Evolutionary conservation across 2,888 invertebrate genomes (phyloP), one percentile per base, ranked within the genome.

Genomic region (Drosophila differens): DNA sequence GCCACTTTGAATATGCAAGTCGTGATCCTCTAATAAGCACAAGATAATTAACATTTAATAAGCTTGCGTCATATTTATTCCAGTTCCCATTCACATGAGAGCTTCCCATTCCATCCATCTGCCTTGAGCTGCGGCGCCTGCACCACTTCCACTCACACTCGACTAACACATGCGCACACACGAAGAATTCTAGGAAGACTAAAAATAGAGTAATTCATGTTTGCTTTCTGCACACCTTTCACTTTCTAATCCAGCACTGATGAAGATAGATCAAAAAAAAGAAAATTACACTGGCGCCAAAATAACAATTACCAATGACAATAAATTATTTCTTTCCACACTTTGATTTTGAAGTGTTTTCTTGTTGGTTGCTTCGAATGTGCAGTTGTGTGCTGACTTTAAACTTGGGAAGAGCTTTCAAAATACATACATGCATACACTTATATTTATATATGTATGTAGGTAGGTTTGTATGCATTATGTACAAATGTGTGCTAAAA

Each of bases 201-300:
- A 49, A 16, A 64, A 61, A 58, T 75, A 28, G 28, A 60, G 53
- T 49, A 39, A 70, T 39, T 63, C 44, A 33, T 71, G 59, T 59
- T 63, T 60, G 60, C 49, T 59, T 33, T 30, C 60, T 54, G 41
- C 44, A 30, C 49, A 59, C 44, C 63, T 63, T 67, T 73, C 62
- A 67, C 79, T 79, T 76, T 76, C 74, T 59, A 64, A 41, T 58
- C 32, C 28, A 35, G 63, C 39, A 59, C 44, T 35, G 35, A 41
- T 69, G n/a, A 28, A 28, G 33, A 47, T 52, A n/a, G 55, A 32
- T n/a, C 14, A 32, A 33, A 54, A 10, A 53, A 32, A 53, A 62
- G 41, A 44, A 59, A 25, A 53, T 41, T 37, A 14, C 37, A 14
- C 49, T 51, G 25, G 16, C 51, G 19, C n/a, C 7, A n/a, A 44